These are phyloP conservation scores for Aproaerema taeniolella DNA, from an alignment of 2,888 invertebrate genomes.

Conservation along the genomic window DNA sequence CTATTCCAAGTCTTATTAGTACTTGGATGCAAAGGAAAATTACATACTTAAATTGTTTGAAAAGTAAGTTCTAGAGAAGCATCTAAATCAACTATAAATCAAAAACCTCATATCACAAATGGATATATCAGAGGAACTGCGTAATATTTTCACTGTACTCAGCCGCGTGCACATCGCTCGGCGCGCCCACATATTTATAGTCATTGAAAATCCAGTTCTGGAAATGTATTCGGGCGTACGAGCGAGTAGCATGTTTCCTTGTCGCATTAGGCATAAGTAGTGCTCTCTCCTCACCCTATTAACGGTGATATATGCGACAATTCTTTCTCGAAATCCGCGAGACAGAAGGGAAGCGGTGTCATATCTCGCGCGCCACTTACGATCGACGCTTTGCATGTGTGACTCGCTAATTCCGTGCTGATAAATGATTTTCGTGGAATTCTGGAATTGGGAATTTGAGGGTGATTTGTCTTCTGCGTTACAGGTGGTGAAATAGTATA, in stretches of 20 bases:
- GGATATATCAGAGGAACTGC: background rate
- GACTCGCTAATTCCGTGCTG: conserved; percentile 62
- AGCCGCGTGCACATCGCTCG: conserved; percentile 22
- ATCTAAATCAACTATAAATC: conserved; percentile 6
- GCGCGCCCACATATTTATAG: conserved; percentile 61
- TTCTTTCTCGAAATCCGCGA: conserved; percentile 70
- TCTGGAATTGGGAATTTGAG: conserved; percentile 43
- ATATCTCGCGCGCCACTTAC: conserved; percentile 58
- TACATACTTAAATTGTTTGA: no score
- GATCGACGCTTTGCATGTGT: conserved; percentile 50
- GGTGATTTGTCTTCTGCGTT: conserved; percentile 40
- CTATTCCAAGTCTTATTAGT: no score
- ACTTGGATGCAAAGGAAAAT: no score
- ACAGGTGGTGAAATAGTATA: no score
- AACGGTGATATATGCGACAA: conserved; percentile 75
- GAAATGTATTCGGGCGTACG: conserved; percentile 58
- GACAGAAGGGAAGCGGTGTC: conserved; percentile 64
- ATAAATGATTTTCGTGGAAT: conserved; percentile 55
- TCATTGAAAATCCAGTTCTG: conserved; percentile 63
- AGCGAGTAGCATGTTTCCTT: conserved; percentile 68
- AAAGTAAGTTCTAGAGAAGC: no score
- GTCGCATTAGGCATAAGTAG: conserved; percentile 77
- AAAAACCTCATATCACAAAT: conserved; percentile 2
- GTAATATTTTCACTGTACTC: conserved; percentile 5
- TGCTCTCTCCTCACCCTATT: conserved; percentile 76